Base-by-base conservation (phyloP, 2,888 invertebrate species). In the Adela reaumurella region DNA sequence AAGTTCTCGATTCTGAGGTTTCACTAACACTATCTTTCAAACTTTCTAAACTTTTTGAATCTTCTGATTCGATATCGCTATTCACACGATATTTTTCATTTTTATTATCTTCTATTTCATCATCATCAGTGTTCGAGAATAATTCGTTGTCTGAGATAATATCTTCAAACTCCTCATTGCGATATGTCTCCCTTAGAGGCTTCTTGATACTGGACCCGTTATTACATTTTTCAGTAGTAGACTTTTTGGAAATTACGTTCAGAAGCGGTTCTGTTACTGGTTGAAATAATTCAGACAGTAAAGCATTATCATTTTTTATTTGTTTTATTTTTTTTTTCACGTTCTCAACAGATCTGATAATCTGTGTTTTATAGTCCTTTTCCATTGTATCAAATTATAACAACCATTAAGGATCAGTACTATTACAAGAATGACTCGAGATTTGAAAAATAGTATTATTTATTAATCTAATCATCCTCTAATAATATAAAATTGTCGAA, bases 401-500 rank as follows among this genome's bases (percentile, higher is more conserved):
- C 43, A 45, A 46, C 41, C 24, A 48, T n/a, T n/a, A 29, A 19
- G 17, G 29, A 19, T 46, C 51, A 28, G 46, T 42, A 46, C 46
- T 46, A 49, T 51, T 46, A 19, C 11, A 10, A 19, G 46, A 35
- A 24, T 49, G 46, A 48, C 44, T 11, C 18, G 43, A 45, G 14
- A 48, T 48, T 50, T 44, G n/a, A 16, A 5, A 42, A n/a, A 42
- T 42, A 16, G 6, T 16, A 29, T 46, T 35, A 19, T 45, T 35
- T n/a, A 50, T 24, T 45, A 48, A 47, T 47, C 43, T 29, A 18
- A 43, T 24, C 18, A 49, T 48, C 42, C 20, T 43, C n/a, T 18
- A 28, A 43, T n/a, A 2, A n/a, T 17, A 48, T 17, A 28, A 49
- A 49, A 8, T 19, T 41, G 11, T 50, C 51, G 46, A 52, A 52